Conservation (phyloP, 2,797 vertebrate species). For the Falco rusticolus region DNA sequence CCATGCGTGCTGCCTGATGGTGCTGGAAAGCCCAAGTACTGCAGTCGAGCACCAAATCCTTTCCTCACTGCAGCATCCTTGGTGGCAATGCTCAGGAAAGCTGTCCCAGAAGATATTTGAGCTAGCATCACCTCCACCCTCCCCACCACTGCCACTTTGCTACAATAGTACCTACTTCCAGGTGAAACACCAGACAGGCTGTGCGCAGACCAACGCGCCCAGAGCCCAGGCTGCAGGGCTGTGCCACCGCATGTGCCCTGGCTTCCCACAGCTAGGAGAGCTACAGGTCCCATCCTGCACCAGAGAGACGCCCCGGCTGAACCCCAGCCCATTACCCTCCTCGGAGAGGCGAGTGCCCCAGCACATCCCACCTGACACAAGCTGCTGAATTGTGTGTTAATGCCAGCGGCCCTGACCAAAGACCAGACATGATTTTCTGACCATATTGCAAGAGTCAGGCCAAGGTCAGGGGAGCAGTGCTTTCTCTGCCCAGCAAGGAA, state of each 20-base stretch:
- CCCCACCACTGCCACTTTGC: background rate
- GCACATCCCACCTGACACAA: background rate
- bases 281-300: background rate
- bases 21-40: background rate
- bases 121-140: background rate
- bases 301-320: background rate
- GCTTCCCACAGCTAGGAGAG: background rate
- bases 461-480: background rate
- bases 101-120: background rate
- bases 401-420: background rate
- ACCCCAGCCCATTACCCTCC: background rate
- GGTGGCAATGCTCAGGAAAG: background rate
- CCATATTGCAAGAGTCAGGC: background rate
- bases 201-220: fast-evolving
- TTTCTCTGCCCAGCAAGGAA: background rate
- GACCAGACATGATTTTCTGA: background rate
- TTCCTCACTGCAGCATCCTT: background rate
- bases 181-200: background rate
- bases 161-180: background rate
- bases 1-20: fast-evolving
- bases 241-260: background rate
- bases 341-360: background rate
- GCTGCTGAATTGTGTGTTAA: background rate
- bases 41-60: background rate
- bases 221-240: background rate